phyloP scores from a whole-genome alignment of 2,797 vertebrate genomes.

The Cercopithecus petaurista region DNA sequence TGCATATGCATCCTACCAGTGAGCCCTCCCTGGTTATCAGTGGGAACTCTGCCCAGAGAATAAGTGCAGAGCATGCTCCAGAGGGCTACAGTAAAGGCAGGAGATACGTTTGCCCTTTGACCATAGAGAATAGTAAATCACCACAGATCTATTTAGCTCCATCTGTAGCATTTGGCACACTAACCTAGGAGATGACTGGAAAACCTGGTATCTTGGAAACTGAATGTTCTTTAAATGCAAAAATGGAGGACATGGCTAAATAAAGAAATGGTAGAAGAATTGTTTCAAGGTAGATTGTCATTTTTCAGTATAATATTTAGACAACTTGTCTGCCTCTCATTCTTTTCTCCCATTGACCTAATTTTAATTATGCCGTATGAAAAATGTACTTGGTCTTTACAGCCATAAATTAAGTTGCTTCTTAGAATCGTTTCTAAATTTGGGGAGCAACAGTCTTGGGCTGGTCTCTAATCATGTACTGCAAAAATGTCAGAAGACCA shows the following conservation, averaged over 20 bases:
- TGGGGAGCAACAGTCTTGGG: slow-evolving; percentile 54
- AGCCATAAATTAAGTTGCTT: slow-evolving; percentile 77
- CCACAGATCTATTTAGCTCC: neutral
- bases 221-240: slow-evolving; percentile 44
- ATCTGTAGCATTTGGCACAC: slow-evolving; percentile 28
- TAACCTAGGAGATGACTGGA: neutral
- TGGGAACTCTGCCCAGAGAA: neutral
- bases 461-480: slow-evolving; percentile 79
- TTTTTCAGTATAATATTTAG: slow-evolving; percentile 79
- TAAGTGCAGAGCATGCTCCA: neutral
- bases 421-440: slow-evolving; percentile 75
- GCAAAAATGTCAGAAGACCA: slow-evolving; percentile 77
- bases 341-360: slow-evolving; percentile 75
- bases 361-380: slow-evolving; percentile 78
- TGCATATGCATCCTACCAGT: neutral
- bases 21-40: neutral
- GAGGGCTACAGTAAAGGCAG: neutral
- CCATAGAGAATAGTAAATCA: slow-evolving; percentile 25
- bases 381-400: slow-evolving; percentile 72
- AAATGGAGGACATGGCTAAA: slow-evolving; percentile 63
- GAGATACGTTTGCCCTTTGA: slow-evolving; percentile 26
- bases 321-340: slow-evolving; percentile 67
- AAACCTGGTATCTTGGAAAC: slow-evolving; percentile 45
- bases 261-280: slow-evolving; percentile 67
- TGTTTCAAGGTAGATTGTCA: slow-evolving; percentile 66